A percentile compares a stretch with the other conserved stretches of the same genome.
These are phyloP conservation scores for Solenopsis invicta DNA, from an alignment of 1,140 invertebrate genomes.

Conservation along the genomic window DNA sequence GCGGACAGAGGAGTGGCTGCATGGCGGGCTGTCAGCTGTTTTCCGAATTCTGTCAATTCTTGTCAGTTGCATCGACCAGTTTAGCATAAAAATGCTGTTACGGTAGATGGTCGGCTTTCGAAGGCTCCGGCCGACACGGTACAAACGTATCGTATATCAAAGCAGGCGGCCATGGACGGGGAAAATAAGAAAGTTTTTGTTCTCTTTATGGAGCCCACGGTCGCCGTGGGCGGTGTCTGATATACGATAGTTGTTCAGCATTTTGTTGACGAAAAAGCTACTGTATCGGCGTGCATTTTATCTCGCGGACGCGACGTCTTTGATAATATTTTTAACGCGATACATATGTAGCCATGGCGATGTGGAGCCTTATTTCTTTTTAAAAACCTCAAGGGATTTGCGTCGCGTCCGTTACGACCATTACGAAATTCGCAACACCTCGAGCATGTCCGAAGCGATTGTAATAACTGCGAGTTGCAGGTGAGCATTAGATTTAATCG, in stretches of 20 bases:
- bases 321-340: constrained; percentile 30
- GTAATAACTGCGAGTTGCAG: constrained; percentile 41
- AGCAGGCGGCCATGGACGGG: constrained; percentile 74
- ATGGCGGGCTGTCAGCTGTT: constrained; percentile 75
- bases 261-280: constrained; percentile 79
- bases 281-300: constrained; percentile 70
- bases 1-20: constrained; percentile 69
- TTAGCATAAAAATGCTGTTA: constrained; percentile 81
- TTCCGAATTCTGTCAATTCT: constrained; percentile 80
- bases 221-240: constrained; percentile 76
- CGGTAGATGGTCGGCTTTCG: constrained; percentile 78
- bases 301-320: constrained; percentile 54
- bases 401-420: not conserved
- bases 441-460: constrained; percentile 35
- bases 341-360: not conserved
- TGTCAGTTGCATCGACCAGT: constrained; percentile 78
- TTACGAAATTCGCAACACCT: constrained; percentile 46
- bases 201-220: constrained; percentile 73
- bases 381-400: constrained; percentile 9
- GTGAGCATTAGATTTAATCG: constrained; percentile 51
- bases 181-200: constrained; percentile 79
- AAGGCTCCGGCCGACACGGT: constrained; percentile 75
- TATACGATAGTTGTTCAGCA: constrained; percentile 76
- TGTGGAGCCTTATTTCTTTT: not conserved
- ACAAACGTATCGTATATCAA: constrained; percentile 83